Conservation (phyloP, 1,140 invertebrate genomes). For the Drosophila seguyi region DNA sequence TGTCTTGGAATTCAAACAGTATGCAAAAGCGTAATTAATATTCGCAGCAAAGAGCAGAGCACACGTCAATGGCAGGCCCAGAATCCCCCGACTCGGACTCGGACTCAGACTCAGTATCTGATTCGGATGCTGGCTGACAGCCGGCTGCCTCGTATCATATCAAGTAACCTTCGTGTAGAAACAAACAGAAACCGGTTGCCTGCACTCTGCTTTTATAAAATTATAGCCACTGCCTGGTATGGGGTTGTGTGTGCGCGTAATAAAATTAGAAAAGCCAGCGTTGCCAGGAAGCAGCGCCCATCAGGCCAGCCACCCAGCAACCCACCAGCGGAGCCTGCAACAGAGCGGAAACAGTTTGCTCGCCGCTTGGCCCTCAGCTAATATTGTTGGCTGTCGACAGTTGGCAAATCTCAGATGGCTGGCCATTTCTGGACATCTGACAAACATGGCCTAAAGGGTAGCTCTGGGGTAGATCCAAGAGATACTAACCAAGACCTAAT, state of each 20-base stretch:
- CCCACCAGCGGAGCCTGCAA: conserved; percentile 47
- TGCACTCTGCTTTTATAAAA: conserved; percentile 44
- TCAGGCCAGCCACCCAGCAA: conserved; percentile 25
- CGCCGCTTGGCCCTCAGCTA: conserved; percentile 22
- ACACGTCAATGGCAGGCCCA: conserved; percentile 50
- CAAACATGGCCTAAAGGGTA: conserved; percentile 33
- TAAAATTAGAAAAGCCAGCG: conserved; percentile 68
- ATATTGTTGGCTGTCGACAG: conserved; percentile 19
- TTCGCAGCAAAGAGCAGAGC: conserved; percentile 28
- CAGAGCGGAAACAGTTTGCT: conserved; percentile 68
- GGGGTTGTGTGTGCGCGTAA: conserved; percentile 52
- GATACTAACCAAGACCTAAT: not conserved
- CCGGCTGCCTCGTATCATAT: conserved; percentile 62
- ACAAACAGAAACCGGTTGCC: conserved; percentile 70
- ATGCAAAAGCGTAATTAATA: conserved; percentile 43
- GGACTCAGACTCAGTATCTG: conserved; percentile 4
- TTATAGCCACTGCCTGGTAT: conserved; percentile 18
- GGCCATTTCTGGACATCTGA: conserved; percentile 55
- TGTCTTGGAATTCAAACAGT: conserved; percentile 18
- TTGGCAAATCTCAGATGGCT: conserved; percentile 34
- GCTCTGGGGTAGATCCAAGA: not conserved
- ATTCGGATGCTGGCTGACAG: conserved; percentile 28
- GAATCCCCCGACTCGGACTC: conserved; percentile 14
- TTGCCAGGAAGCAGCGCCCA: conserved; percentile 20
- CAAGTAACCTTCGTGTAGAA: conserved; percentile 75